A percentile compares a stretch with the other conserved stretches of the same genome.
Evolutionary conservation across 2,113 vertebrate genomes (phyloP).

Genomic region (Typhlomys cinereus): DNA sequence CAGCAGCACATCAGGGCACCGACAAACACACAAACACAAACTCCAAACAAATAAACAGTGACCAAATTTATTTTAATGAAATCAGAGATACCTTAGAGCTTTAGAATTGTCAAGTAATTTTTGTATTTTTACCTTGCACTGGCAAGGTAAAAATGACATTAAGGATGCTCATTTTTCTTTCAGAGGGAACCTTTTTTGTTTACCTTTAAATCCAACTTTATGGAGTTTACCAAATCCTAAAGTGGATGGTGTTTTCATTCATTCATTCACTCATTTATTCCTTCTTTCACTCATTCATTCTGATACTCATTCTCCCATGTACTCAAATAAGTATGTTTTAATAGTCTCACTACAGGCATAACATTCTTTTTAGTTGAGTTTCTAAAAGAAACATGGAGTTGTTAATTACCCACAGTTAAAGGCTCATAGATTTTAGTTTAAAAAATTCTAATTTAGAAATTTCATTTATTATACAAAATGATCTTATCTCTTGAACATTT

Average conservation of each 20-base stretch:
- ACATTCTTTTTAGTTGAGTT: not conserved
- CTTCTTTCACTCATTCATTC: not conserved
- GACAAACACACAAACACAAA: not conserved
- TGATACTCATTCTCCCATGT: too few species aligned
- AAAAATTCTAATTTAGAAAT: not conserved
- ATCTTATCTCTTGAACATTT: not conserved
- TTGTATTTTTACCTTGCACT: not conserved
- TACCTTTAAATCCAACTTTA: not conserved
- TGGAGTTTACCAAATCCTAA: not conserved
- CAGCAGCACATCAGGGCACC: not conserved
- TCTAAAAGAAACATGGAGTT: slow-evolving; percentile 18
- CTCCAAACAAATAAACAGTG: not conserved
- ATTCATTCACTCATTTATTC: slow-evolving; percentile 10
- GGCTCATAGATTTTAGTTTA: not conserved
- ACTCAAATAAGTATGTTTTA: not conserved
- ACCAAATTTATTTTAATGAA: not conserved
- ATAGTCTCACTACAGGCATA: not conserved
- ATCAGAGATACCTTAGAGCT: not conserved
- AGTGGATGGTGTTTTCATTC: not conserved
- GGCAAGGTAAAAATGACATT: slow-evolving; percentile 16
- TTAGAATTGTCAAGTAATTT: not conserved
- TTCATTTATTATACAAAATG: not conserved
- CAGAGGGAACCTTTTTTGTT: not conserved
- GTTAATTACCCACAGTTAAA: not conserved
- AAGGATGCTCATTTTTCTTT: not conserved